These are phyloP conservation scores for Trachythela sp. DNA, from an alignment of 64 coral and sea anemone genomes.

Conservation along the genomic window DNA sequence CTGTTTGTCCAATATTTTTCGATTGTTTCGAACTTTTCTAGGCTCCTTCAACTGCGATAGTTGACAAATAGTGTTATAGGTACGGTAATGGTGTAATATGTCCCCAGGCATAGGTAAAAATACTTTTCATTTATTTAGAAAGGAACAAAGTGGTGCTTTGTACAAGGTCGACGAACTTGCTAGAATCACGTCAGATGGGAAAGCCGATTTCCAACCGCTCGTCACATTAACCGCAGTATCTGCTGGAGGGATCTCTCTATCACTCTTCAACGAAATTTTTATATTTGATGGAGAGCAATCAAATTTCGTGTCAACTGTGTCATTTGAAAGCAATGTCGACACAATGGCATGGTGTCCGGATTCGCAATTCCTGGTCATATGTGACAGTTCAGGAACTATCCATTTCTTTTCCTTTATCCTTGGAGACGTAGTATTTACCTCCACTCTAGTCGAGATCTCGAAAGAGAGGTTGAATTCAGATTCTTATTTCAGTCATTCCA, in stretches of 20 bases:
- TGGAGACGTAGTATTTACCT: neutral
- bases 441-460: neutral
- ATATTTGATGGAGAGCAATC: neutral
- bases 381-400: constrained; percentile 1
- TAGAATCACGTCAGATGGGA: neutral
- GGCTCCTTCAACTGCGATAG: too few relatives aligned
- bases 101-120: too few relatives aligned
- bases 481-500: neutral
- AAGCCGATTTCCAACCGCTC: neutral
- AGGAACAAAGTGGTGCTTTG: constrained; percentile 6
- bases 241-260: neutral
- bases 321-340: neutral
- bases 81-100: too few relatives aligned
- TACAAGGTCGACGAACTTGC: constrained; percentile 19
- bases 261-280: neutral
- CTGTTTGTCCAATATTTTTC: too few relatives aligned
- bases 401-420: neutral
- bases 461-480: neutral
- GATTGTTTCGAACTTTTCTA: too few relatives aligned
- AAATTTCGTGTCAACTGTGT: neutral
- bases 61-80: too few relatives aligned
- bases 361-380: constrained; percentile 1
- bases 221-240: neutral
- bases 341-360: constrained; percentile 14
- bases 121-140: neutral